Evolutionary conservation across 2,888 invertebrate genomes (phyloP), one percentile per base, ranked within the genome.

Genomic region (Microdon myrmicae): DNA sequence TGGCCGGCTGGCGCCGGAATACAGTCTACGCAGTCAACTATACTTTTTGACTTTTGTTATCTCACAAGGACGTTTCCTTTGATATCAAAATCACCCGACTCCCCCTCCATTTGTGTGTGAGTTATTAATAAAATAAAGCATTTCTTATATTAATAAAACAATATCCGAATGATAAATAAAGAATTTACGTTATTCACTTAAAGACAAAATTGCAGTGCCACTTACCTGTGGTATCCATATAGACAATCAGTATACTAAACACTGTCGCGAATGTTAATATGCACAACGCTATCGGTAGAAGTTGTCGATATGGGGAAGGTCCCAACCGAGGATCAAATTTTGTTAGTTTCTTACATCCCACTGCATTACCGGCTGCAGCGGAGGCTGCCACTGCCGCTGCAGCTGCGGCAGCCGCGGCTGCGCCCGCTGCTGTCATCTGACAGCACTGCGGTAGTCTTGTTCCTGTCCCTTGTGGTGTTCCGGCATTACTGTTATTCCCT

Each of bases 211-310:
- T n/a, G n/a, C n/a, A n/a, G n/a, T n/a, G 7, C 22, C 41, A 72
- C 77, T 83, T 79, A 90, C 90, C 90, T 80, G 86, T 88, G 70
- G 88, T 89, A 77, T 90, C 89, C 87, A 90, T 90, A 78, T 90
- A 90, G 69, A 90, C 85, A 31, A 90, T 84, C 68, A 91, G 82
- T 73, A 89, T 83, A 7, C 89, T 88, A 86, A 90, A 89, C 19
- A 90, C 90, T 19, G 89, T 88, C 54, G 90, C 89, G 81, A 91
- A 91, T 6, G 90, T 90, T 61, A 90, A 81, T 68, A 90, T 83
- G 80, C 90, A 91, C 67, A 89, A 81, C 34, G 87, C 85, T 20
- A 89, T 85, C 0, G 90, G 90, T 72, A 88, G 77, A 55, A 88
- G 79, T 68, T 79, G 79, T 68, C 80, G 77, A 68, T 79, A 79